Conservation (phyloP, 2,888 invertebrate genomes). For the Chymomyza procnemis region DNA sequence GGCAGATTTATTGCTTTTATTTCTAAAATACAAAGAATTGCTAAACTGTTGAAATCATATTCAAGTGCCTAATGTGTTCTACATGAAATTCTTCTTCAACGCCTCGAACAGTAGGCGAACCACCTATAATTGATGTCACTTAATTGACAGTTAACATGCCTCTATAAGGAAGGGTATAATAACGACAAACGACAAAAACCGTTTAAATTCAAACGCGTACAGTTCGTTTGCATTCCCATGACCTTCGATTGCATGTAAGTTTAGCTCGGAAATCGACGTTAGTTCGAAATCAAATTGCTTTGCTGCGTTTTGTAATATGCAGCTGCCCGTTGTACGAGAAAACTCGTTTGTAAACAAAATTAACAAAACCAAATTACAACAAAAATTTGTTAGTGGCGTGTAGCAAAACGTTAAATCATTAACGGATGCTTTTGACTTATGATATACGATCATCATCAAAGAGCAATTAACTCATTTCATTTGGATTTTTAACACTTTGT, state of each 20-base stretch:
- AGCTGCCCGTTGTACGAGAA: background rate
- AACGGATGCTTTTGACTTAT: background rate
- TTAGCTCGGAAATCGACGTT: slow-evolving; percentile 42
- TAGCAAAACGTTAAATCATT: background rate
- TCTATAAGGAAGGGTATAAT: background rate
- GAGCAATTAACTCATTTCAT: background rate
- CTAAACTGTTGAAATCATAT: too few relatives aligned
- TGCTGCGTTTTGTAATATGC: slow-evolving; percentile 27
- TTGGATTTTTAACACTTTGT: background rate
- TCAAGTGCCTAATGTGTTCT: too few relatives aligned
- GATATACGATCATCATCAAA: background rate
- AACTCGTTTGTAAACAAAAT: background rate
- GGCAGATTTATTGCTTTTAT: too few relatives aligned
- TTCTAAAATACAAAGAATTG: too few relatives aligned
- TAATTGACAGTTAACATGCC: background rate
- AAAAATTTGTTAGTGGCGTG: background rate
- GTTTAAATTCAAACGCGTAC: slow-evolving; percentile 34
- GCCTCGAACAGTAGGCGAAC: too few relatives aligned
- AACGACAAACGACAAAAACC: slow-evolving; percentile 17
- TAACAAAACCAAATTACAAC: background rate
- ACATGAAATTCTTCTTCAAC: too few relatives aligned
- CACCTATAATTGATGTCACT: too few relatives aligned
- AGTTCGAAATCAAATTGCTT: slow-evolving; percentile 10
- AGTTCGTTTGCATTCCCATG: slow-evolving; percentile 36
- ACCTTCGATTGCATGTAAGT: slow-evolving; percentile 46